phyloP scores from a whole-genome alignment of 2,113 vertebrate genomes.

The Dasyurus viverrinus region DNA sequence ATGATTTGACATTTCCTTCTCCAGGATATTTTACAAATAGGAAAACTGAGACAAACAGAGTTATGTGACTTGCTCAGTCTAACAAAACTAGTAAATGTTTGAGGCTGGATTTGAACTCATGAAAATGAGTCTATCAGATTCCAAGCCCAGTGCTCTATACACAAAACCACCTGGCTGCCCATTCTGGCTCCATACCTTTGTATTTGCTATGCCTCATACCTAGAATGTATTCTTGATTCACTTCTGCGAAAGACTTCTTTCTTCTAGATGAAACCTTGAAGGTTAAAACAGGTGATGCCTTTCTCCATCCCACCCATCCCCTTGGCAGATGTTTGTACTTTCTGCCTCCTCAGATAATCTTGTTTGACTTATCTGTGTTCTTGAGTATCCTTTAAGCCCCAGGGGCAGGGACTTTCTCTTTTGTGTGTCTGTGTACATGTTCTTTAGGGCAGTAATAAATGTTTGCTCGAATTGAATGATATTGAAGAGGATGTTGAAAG shows the following conservation, averaged over 20 bases:
- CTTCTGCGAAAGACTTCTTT: not conserved
- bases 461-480: not conserved
- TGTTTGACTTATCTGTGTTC: not conserved
- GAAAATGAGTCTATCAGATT: too few species aligned
- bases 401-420: not conserved
- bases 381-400: not conserved
- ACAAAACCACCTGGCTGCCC: too few species aligned
- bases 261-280: not conserved
- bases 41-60: too few species aligned
- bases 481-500: not conserved
- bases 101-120: too few species aligned
- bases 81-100: too few species aligned
- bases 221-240: not conserved
- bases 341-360: not conserved
- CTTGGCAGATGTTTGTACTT: not conserved
- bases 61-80: too few species aligned
- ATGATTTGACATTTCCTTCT: too few species aligned
- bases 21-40: too few species aligned
- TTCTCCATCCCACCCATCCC: not conserved
- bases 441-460: not conserved
- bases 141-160: too few species aligned
- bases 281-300: not conserved
- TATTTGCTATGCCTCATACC: not conserved
- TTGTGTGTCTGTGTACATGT: not conserved
- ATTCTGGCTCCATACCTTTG: not conserved